A percentile compares a stretch with the other conserved stretches of the same genome.
Conservation (phyloP, 2,888 invertebrate species). For the Phalera bucephala region DNA sequence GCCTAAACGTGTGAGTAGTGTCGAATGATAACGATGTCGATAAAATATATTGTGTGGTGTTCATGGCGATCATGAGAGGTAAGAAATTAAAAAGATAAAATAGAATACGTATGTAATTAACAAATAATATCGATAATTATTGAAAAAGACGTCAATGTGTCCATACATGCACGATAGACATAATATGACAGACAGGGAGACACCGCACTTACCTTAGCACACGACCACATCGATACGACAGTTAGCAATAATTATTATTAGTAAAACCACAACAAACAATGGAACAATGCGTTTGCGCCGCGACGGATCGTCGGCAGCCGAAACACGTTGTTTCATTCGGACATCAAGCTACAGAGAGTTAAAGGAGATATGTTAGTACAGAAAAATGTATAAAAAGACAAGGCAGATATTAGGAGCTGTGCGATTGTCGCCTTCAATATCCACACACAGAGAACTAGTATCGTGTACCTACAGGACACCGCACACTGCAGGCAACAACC, state of each 20-base stretch:
- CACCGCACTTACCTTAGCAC: slow-evolving; percentile 74
- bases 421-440: slow-evolving; percentile 77
- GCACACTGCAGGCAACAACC: slow-evolving; percentile 76
- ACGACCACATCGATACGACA: slow-evolving; percentile 44
- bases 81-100: slow-evolving; percentile 63
- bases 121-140: slow-evolving; percentile 46
- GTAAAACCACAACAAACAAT: slow-evolving; percentile 51
- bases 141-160: slow-evolving; percentile 49
- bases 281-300: slow-evolving; percentile 65
- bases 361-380: slow-evolving; percentile 64
- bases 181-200: slow-evolving; percentile 62
- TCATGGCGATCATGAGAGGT: slow-evolving; percentile 71
- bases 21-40: slow-evolving; percentile 59
- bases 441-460: slow-evolving; percentile 52
- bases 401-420: slow-evolving; percentile 75
- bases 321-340: slow-evolving; percentile 69
- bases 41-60: slow-evolving; percentile 63
- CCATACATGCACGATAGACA: slow-evolving; percentile 67
- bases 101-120: slow-evolving; percentile 47
- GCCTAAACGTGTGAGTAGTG: slow-evolving; percentile 41
- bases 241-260: slow-evolving; percentile 46
- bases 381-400: slow-evolving; percentile 64
- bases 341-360: slow-evolving; percentile 68
- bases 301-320: slow-evolving; percentile 20
- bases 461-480: slow-evolving; percentile 57